Evolutionary conservation across 2,888 invertebrate species (phyloP).

Genomic region (Amaurobius ferox): DNA sequence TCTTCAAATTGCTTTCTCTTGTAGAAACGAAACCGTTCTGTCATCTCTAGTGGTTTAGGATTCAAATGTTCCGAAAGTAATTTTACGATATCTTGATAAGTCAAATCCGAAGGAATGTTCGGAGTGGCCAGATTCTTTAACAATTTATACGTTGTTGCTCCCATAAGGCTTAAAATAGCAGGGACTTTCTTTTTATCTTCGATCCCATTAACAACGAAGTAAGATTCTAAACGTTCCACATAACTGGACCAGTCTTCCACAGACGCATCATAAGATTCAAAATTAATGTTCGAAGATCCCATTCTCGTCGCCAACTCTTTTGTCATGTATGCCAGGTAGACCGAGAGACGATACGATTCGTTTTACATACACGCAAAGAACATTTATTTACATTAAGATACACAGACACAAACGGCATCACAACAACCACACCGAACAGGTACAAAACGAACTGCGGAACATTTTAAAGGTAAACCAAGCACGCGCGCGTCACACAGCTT

Average conservation of each 20-base stretch:
- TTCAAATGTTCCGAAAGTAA: conserved; percentile 53
- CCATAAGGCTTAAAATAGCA: conserved; percentile 52
- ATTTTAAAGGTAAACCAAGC: too few relatives aligned
- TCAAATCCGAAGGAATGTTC: conserved; percentile 43
- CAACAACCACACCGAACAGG: too few relatives aligned
- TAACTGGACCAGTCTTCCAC: conserved; percentile 53
- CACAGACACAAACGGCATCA: too few relatives aligned
- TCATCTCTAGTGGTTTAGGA: conserved; percentile 55
- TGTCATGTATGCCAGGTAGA: too few relatives aligned
- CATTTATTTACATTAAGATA: too few relatives aligned
- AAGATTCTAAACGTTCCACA: conserved; percentile 50
- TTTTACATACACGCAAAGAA: too few relatives aligned
- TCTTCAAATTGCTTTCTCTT: conserved; percentile 49
- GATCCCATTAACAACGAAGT: conserved; percentile 54
- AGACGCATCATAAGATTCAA: conserved; percentile 46
- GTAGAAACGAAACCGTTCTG: conserved; percentile 51
- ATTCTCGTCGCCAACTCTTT: conserved; percentile 44
- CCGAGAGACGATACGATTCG: too few relatives aligned
- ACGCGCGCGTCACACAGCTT: too few relatives aligned
- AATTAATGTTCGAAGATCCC: conserved; percentile 46
- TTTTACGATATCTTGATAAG: conserved; percentile 53
- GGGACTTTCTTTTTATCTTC: conserved; percentile 44
- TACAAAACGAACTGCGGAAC: too few relatives aligned
- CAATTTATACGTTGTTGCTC: conserved; percentile 48
- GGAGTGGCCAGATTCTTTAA: conserved; percentile 53